phyloP scores from a whole-genome alignment of 2,888 invertebrate genomes.

The Acanthosepion pharaonis region DNA sequence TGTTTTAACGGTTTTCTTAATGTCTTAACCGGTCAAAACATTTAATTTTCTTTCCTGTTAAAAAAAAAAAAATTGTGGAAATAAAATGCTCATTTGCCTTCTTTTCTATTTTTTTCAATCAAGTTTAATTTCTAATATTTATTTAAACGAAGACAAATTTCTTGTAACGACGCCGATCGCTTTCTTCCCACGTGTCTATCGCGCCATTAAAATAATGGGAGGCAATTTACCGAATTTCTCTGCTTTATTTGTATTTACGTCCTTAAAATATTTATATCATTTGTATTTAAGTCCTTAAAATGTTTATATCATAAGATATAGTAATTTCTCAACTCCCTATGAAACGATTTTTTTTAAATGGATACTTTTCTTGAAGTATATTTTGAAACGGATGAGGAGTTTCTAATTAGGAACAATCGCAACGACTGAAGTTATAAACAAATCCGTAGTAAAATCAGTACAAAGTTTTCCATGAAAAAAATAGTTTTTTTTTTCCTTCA shows the following conservation, averaged over 20 bases:
- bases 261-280: not conserved
- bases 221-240: not conserved
- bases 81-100: not conserved
- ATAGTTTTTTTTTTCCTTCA: no score
- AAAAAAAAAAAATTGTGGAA: not conserved
- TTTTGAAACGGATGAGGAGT: no score
- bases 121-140: not conserved
- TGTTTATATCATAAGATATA: not conserved
- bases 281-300: not conserved
- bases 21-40: not conserved
- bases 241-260: no score
- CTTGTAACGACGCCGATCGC: not conserved
- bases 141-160: not conserved
- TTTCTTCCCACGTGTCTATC: not conserved
- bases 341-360: no score
- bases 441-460: no score
- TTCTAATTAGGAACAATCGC: no score
- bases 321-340: not conserved
- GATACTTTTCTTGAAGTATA: no score
- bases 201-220: slow-evolving; percentile 9
- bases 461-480: no score
- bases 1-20: not conserved
- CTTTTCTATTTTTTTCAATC: not conserved
- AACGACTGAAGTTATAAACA: no score
- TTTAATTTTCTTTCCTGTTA: not conserved